Base-by-base conservation (phyloP, 2,113 vertebrate species). In the Chaetorhynchus papuensis region DNA sequence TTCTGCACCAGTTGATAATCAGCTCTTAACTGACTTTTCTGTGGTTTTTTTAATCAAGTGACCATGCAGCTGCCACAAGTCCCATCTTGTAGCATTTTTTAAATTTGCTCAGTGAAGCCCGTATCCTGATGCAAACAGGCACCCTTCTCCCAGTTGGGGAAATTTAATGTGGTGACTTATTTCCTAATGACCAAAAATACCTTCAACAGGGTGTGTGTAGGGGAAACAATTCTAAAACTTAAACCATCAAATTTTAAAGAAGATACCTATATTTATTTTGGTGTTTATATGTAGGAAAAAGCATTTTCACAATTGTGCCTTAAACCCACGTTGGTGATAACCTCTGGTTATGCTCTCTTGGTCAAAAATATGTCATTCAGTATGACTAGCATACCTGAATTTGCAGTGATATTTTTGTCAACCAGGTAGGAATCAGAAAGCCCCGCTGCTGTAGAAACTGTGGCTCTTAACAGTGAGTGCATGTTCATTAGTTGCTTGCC, bases 181-280 rank as follows among this genome's bases (percentile, higher is more conserved):
- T 82, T 89, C 28, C 20, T 69, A 37, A 45, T 66, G 47, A 61
- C 26, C 4, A 47, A 49, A 57, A 50, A 65, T 41, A n/a, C 12
- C 10, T 81, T 19, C 52, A 49, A 8, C 4, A 4, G 8, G 2
- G 1, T 0, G 1, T 12, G 1, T 45, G 44, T 59, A 45, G 26
- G 9, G 28, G 39, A 59, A 92, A 54, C 33, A 63, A 30, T 11
- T 53, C 7, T 45, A 42, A 49, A 77, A 72, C 6, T 59, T 65
- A 31, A 69, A 56, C 3, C 3, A 37, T 52, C 8, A 20, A 11
- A 50, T 79, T 75, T 82, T 66, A 23, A 78, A 79, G 41, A 42
- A 41, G 4, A 33, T 65, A 23, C 0, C 15, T 10, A 11, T 70
- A 39, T 17, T 72, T 60, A 7, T 44, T 19, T 56, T 56, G 15